A percentile compares a stretch with the other conserved stretches of the same genome.
Evolutionary conservation across 2,888 invertebrate genomes (phyloP).

Genomic region (Acleris emargana): DNA sequence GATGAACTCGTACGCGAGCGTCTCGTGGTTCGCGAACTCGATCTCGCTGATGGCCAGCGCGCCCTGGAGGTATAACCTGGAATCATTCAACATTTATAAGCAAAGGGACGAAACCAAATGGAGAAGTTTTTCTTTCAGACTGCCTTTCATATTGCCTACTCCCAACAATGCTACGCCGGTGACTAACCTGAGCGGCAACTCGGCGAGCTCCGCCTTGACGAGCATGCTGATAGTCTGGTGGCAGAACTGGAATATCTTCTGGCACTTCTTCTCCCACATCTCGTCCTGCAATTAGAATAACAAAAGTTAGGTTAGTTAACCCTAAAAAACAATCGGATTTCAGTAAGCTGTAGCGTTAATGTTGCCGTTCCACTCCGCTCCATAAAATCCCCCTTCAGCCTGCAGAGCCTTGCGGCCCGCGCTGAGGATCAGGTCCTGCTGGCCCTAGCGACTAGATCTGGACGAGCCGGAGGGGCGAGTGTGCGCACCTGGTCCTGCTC

Average conservation of each 20-base stretch:
- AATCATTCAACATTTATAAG: too few species aligned
- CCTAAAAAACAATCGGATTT: too few species aligned
- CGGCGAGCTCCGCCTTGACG: slow-evolving; percentile 97
- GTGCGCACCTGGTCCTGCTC: slow-evolving; percentile 87
- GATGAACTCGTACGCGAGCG: slow-evolving; percentile 99
- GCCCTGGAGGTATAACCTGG: slow-evolving; percentile 94
- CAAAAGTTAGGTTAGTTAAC: slow-evolving; percentile 16
- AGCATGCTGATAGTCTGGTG: slow-evolving; percentile 97
- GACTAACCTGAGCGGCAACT: slow-evolving; percentile 91
- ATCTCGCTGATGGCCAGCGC: slow-evolving; percentile 96
- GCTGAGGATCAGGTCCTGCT: slow-evolving; percentile 86
- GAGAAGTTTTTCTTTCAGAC: too few species aligned
- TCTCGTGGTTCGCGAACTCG: slow-evolving; percentile 96
- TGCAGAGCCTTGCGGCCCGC: slow-evolving; percentile 95
- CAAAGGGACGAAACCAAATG: too few species aligned
- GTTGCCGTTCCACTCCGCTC: too few species aligned
- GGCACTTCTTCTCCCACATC: slow-evolving; percentile 99
- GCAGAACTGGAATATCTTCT: slow-evolving; percentile 99
- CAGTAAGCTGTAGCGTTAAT: too few species aligned
- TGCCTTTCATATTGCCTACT: too few species aligned
- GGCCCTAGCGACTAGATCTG: too few species aligned
- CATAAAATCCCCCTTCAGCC: slow-evolving; percentile 84
- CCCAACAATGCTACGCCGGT: neutral
- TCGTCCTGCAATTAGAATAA: slow-evolving; percentile 86
- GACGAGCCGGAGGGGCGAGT: neutral